Conservation (phyloP, 2,888 invertebrate genomes). For the Galerucella pusilla region DNA sequence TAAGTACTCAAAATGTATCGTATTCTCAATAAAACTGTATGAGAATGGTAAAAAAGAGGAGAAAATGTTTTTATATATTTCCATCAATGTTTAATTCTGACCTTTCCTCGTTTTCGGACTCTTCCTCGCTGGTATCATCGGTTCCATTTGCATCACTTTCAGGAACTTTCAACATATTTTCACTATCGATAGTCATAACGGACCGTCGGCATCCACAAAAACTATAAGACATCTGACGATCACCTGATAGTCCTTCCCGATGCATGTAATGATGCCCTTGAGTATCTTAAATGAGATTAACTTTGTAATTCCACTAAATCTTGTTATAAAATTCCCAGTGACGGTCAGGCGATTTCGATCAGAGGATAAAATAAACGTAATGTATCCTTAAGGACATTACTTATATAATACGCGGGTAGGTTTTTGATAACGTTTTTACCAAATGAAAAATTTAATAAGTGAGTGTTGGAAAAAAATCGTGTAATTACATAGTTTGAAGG, state of each 20-base stretch:
- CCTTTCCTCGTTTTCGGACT: slow-evolving; percentile 35
- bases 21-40: too few relatives aligned
- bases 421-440: not conserved
- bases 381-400: slow-evolving; percentile 16
- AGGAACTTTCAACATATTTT: slow-evolving; percentile 22
- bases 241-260: slow-evolving; percentile 23
- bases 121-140: slow-evolving; percentile 25
- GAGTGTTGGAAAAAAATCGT: not conserved
- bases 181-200: slow-evolving; percentile 17
- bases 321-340: slow-evolving; percentile 39
- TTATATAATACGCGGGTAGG: slow-evolving; percentile 8
- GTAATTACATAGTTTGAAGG: not conserved
- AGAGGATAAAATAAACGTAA: slow-evolving; percentile 15
- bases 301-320: slow-evolving; percentile 37
- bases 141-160: slow-evolving; percentile 11
- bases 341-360: slow-evolving; percentile 32
- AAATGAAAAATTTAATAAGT: not conserved
- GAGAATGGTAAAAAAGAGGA: too few relatives aligned
- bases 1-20: too few relatives aligned
- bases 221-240: slow-evolving; percentile 27
- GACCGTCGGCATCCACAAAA: slow-evolving; percentile 11
- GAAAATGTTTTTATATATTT: too few relatives aligned
- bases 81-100: slow-evolving; percentile 8
- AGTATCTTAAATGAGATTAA: slow-evolving; percentile 37
- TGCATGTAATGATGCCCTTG: slow-evolving; percentile 32